Percentiles rank a stretch among this genome's conserved stretches.
Conservation (phyloP, 2,888 invertebrate genomes). For the Eumerus sabulonum region DNA sequence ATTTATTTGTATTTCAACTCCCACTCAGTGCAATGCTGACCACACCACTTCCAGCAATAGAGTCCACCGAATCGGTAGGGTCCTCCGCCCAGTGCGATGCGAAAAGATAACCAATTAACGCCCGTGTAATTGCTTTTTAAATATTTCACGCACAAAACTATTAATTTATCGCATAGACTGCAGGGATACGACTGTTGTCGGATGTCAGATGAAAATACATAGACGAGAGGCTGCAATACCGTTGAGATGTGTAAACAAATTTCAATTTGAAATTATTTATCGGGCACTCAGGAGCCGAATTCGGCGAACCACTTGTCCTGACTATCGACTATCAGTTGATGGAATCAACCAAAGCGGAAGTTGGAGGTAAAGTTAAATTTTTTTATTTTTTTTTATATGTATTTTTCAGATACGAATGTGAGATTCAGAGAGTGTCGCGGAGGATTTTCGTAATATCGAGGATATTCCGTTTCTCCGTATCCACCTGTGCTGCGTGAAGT, state of each 20-base stretch:
- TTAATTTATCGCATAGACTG: slow-evolving; percentile 20
- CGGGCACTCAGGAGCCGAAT: neutral
- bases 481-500: slow-evolving; percentile 76
- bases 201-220: too few relatives aligned
- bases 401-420: neutral
- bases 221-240: too few relatives aligned
- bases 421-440: slow-evolving; percentile 54
- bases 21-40: neutral
- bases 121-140: slow-evolving; percentile 64
- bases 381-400: too few relatives aligned
- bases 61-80: neutral
- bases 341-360: too few relatives aligned
- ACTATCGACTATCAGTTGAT: too few relatives aligned
- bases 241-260: slow-evolving; percentile 15
- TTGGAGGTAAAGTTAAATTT: too few relatives aligned
- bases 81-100: neutral
- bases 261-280: slow-evolving; percentile 39
- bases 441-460: slow-evolving; percentile 63
- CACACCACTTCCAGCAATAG: neutral
- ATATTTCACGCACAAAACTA: slow-evolving; percentile 49
- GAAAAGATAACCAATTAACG: slow-evolving; percentile 50
- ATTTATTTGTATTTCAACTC: slow-evolving; percentile 39
- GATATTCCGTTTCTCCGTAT: slow-evolving; percentile 70
- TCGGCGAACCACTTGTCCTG: neutral
- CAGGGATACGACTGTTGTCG: too few relatives aligned